Evolutionary conservation across 2,797 vertebrate genomes (phyloP), one percentile per base, ranked within the genome.

Genomic region (Galaxias olidus): DNA sequence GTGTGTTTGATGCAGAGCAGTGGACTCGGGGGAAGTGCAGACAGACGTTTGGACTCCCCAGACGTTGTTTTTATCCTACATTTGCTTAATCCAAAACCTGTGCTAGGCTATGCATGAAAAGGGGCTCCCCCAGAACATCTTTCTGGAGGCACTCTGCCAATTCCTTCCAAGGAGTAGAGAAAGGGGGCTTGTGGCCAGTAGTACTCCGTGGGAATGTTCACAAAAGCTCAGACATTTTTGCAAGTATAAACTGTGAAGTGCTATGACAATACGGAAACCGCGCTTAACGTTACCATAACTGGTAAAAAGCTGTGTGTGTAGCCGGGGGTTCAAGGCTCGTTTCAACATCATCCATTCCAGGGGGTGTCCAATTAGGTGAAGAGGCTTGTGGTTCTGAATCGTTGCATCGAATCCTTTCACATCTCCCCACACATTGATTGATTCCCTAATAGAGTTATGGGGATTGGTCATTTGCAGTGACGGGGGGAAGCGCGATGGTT

Each of bases 11-110:
- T 87, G 78, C 82, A 75, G 69, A 80, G 68, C 73, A 76, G 69
- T 72, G 69, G 84, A 70, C 64, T 13, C 17, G 66, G 65, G 78
- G 80, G 78, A 61, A 75, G 74, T 66, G 51, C 80, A 84, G 74
- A 81, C 74, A 78, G 63, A 80, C 74, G 84, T 80, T 72, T 87
- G 80, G 80, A 80, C 75, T 45, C 7, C 58, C 49, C 65, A 80
- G 76, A 78, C 61, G 47, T 84, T 87, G 81, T 60, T 79, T 87
- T 89, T 85, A 84, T 84, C 78, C 83, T 77, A 73, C 55, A 79
- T 84, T 87, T 89, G 76, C 87, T 90, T 87, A 90, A 90, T 90
- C 79, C 78, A 84, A 77, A 86, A 81, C 70, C 72, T 84, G 45
- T 80, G 65, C 66, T 76, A 12, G 13, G 81, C 75, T 73, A n/a